Evolutionary conservation across 2,113 vertebrate genomes (phyloP).

Genomic region (Strix aluco): DNA sequence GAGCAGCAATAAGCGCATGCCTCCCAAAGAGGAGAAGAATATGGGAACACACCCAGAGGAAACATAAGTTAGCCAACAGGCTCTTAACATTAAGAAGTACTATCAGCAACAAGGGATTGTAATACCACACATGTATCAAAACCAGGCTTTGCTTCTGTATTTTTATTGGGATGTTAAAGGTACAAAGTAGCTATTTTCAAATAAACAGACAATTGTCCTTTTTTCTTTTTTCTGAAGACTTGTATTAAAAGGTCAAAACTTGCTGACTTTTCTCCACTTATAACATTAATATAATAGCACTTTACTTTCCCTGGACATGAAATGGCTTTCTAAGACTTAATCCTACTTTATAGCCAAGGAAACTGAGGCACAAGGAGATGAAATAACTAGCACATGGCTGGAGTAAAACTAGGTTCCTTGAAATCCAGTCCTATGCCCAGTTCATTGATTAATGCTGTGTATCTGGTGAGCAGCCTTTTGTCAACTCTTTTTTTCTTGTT

Average conservation of each 20-base stretch:
- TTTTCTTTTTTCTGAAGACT: background rate
- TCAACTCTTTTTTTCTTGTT: conserved; percentile 15
- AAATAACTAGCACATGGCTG: background rate
- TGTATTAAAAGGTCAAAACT: background rate
- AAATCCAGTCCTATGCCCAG: background rate
- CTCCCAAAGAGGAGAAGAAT: conserved; percentile 41
- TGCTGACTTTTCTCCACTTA: background rate
- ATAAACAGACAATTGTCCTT: background rate
- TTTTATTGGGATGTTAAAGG: conserved; percentile 11
- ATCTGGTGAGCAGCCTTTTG: conserved; percentile 12
- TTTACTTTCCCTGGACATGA: background rate
- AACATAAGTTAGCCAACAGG: conserved; percentile 49
- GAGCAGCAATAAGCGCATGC: conserved; percentile 26
- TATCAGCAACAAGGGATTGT: conserved; percentile 33
- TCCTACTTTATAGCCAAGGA: background rate
- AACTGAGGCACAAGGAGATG: background rate
- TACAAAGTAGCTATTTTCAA: background rate
- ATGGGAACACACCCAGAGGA: conserved; percentile 48
- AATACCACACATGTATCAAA: conserved; percentile 16
- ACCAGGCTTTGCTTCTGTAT: background rate
- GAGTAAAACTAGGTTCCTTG: background rate
- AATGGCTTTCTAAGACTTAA: background rate
- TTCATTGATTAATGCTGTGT: conserved; percentile 15
- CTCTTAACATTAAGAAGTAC: conserved; percentile 54
- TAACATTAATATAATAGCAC: background rate